These are phyloP conservation scores for Hesperophylax magnus DNA, from an alignment of 1,140 invertebrate species.

Conservation along the genomic window DNA sequence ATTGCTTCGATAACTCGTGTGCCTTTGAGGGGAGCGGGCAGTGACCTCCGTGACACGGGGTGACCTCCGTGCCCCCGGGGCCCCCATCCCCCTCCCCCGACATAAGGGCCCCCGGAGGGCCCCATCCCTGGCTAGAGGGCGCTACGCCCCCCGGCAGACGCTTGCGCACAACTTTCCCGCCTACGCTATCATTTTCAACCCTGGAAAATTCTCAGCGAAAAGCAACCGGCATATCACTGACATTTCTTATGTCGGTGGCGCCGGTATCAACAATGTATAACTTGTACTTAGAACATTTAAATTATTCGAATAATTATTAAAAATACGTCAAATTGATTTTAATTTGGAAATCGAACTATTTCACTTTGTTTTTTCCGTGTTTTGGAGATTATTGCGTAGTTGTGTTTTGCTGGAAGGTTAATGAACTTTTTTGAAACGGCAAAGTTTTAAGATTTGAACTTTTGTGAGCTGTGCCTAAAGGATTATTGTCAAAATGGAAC, in stretches of 20 bases:
- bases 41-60: constrained; percentile 53
- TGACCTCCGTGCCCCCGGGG: constrained; percentile 57
- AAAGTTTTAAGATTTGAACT: too few species aligned
- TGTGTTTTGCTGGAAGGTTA: background rate
- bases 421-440: background rate
- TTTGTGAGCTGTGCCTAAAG: background rate
- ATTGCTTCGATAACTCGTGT: background rate
- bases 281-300: background rate
- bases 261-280: constrained; percentile 35
- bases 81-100: constrained; percentile 68
- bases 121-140: constrained; percentile 66
- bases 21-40: constrained; percentile 31
- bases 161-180: constrained; percentile 55
- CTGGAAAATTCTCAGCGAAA: constrained; percentile 54
- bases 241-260: constrained; percentile 24
- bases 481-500: constrained; percentile 26
- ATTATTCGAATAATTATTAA: background rate
- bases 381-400: background rate
- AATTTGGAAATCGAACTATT: background rate
- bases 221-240: constrained; percentile 62
- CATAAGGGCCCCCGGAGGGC: constrained; percentile 68
- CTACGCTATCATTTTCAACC: constrained; percentile 48
- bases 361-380: background rate
- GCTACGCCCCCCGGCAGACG: constrained; percentile 66
- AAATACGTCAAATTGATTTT: background rate